phyloP scores from a whole-genome alignment of 2,888 invertebrate genomes.

The Dryomyza anilis region DNA sequence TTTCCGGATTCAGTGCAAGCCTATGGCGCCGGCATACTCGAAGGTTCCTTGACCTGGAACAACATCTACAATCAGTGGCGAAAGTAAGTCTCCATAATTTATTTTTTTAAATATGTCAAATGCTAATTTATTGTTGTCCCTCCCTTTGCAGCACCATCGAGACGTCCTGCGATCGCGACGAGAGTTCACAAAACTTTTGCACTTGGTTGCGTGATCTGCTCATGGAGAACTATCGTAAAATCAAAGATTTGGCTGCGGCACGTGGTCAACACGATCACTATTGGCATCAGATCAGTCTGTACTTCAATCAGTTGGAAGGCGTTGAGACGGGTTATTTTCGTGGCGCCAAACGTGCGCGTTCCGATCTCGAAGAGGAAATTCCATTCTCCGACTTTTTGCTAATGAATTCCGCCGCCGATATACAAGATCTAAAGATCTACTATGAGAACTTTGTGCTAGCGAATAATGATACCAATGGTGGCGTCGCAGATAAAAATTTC shows the following conservation, averaged over 20 bases:
- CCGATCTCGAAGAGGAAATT: slow-evolving; percentile 67
- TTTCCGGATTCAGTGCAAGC: slow-evolving; percentile 83
- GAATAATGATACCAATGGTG: slow-evolving; percentile 8
- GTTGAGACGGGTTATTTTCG: slow-evolving; percentile 76
- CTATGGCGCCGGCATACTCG: slow-evolving; percentile 82
- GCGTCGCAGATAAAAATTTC: slow-evolving; percentile 66
- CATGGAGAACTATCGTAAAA: slow-evolving; percentile 68
- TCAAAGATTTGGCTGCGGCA: slow-evolving; percentile 69
- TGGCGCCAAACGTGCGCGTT: slow-evolving; percentile 70
- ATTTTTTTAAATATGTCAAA: neutral
- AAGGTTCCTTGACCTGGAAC: slow-evolving; percentile 82
- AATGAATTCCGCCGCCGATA: slow-evolving; percentile 77
- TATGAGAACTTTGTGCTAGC: slow-evolving; percentile 58
- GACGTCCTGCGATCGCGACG: slow-evolving; percentile 58
- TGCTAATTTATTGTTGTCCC: neutral
- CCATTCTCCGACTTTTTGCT: slow-evolving; percentile 72
- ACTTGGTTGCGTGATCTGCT: slow-evolving; percentile 64
- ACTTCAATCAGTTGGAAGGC: slow-evolving; percentile 79
- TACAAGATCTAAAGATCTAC: slow-evolving; percentile 66
- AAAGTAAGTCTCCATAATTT: slow-evolving; percentile 62
- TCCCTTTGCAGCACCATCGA: slow-evolving; percentile 56
- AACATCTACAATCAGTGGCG: slow-evolving; percentile 79
- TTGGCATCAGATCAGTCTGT: slow-evolving; percentile 85
- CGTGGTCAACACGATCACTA: slow-evolving; percentile 68
- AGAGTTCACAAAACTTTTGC: slow-evolving; percentile 57